Evolutionary conservation across 2,113 vertebrate genomes (phyloP).

Genomic region (Solea solea): DNA sequence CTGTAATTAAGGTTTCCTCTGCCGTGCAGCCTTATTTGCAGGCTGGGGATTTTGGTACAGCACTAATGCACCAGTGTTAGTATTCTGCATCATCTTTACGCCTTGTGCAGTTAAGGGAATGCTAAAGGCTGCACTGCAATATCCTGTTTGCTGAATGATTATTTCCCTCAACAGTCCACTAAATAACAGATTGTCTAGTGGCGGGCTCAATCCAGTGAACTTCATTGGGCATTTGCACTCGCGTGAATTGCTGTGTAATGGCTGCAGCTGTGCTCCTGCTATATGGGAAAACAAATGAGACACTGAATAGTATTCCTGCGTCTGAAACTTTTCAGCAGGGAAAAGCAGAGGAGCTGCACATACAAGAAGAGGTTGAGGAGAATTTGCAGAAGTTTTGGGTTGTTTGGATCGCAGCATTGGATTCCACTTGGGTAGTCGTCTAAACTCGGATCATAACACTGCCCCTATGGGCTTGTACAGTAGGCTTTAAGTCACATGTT

Average conservation of each 20-base stretch:
- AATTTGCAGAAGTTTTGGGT: too few species aligned
- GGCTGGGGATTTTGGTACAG: background rate
- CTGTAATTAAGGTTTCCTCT: constrained; percentile 1
- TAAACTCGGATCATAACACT: too few species aligned
- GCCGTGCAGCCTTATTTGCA: background rate
- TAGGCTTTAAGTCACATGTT: too few species aligned
- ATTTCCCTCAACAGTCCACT: constrained; percentile 7
- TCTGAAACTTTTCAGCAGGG: background rate
- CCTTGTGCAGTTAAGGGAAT: background rate
- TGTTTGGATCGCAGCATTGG: too few species aligned
- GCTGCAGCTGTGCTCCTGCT: background rate
- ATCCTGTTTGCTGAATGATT: constrained; percentile 26
- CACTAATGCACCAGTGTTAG: background rate
- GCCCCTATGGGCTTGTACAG: too few species aligned
- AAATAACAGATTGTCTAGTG: constrained; percentile 22
- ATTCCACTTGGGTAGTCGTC: too few species aligned
- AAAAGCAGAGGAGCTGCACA: too few species aligned
- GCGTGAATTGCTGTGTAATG: background rate
- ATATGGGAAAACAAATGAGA: background rate
- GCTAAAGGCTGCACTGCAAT: constrained; percentile 1
- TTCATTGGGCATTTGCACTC: background rate
- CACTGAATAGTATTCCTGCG: background rate
- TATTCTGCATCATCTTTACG: constrained; percentile 3
- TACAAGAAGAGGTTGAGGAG: too few species aligned
- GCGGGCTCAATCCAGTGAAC: background rate